Evolutionary conservation across 2,888 invertebrate genomes (phyloP).

Genomic region (Phorcus lineatus): DNA sequence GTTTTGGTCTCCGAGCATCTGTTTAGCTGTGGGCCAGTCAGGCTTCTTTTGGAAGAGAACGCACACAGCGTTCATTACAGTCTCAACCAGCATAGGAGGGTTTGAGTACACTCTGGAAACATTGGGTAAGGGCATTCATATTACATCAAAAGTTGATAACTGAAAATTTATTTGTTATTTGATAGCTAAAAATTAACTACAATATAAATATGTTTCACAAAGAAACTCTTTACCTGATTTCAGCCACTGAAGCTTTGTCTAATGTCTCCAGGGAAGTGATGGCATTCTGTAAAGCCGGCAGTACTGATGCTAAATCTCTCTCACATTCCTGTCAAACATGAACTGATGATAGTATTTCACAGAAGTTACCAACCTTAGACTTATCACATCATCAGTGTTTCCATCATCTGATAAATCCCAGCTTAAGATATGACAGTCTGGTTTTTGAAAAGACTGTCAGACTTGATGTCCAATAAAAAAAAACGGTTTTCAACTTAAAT

Average conservation of each 20-base stretch:
- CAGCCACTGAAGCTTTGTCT: conserved; percentile 74
- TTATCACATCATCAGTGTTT: too few species aligned
- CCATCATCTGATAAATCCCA: too few species aligned
- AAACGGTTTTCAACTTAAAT: too few species aligned
- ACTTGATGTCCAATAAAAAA: too few species aligned
- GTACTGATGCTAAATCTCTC: conserved; percentile 71
- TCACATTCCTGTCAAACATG: conserved; percentile 69
- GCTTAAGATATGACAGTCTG: too few species aligned
- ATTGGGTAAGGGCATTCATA: background rate
- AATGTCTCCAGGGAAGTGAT: conserved; percentile 73
- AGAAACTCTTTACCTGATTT: conserved; percentile 62
- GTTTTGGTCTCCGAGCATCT: conserved; percentile 70
- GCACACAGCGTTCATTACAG: conserved; percentile 74
- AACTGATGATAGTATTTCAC: background rate
- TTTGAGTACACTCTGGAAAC: conserved; percentile 67
- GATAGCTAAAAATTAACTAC: too few species aligned
- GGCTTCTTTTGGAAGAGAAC: conserved; percentile 73
- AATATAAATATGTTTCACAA: too few species aligned
- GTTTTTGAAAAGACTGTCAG: too few species aligned
- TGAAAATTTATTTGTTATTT: too few species aligned
- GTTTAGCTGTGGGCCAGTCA: conserved; percentile 73
- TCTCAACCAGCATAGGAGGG: conserved; percentile 72
- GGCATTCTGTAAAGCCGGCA: conserved; percentile 72
- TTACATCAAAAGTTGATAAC: background rate
- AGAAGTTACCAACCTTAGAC: background rate